phyloP scores from a whole-genome alignment of 1,140 invertebrate species.

The Araneus ventricosus region DNA sequence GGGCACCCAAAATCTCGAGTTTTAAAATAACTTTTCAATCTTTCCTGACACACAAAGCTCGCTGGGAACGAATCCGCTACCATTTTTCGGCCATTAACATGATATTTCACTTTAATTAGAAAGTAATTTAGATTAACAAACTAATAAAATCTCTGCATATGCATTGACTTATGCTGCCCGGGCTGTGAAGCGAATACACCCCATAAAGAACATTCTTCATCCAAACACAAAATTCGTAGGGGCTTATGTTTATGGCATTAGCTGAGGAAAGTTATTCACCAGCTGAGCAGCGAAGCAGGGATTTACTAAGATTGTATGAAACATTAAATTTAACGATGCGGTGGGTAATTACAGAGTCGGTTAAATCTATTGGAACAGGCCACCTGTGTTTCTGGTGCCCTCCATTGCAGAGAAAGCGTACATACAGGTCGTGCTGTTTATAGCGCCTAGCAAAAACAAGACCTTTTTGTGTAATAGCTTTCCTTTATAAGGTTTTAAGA shows the following conservation, averaged over 20 bases:
- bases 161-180: slow-evolving; percentile 14
- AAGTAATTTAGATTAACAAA: slow-evolving; percentile 46
- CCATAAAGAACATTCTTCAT: slow-evolving; percentile 22
- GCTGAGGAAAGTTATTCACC: slow-evolving; percentile 45
- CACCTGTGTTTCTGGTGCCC: slow-evolving; percentile 54
- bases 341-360: slow-evolving; percentile 59
- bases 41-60: not conserved
- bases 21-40: not conserved
- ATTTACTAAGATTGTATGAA: slow-evolving; percentile 70
- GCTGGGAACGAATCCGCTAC: not conserved
- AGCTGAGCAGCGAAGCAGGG: slow-evolving; percentile 52
- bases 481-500: slow-evolving; percentile 26
- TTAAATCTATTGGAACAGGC: slow-evolving; percentile 70
- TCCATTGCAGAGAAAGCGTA: not conserved
- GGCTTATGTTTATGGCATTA: slow-evolving; percentile 73
- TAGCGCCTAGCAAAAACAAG: slow-evolving; percentile 29
- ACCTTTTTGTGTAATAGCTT: slow-evolving; percentile 27
- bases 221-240: slow-evolving; percentile 45
- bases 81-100: slow-evolving; percentile 15
- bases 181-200: not conserved
- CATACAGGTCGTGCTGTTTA: slow-evolving; percentile 25
- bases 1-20: not conserved
- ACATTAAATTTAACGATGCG: slow-evolving; percentile 73
- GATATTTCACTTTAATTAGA: slow-evolving; percentile 41
- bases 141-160: slow-evolving; percentile 21